Evolutionary conservation across 2,113 vertebrate genomes (phyloP), one percentile per base, ranked within the genome.

Genomic region (Pungitius pungitius): DNA sequence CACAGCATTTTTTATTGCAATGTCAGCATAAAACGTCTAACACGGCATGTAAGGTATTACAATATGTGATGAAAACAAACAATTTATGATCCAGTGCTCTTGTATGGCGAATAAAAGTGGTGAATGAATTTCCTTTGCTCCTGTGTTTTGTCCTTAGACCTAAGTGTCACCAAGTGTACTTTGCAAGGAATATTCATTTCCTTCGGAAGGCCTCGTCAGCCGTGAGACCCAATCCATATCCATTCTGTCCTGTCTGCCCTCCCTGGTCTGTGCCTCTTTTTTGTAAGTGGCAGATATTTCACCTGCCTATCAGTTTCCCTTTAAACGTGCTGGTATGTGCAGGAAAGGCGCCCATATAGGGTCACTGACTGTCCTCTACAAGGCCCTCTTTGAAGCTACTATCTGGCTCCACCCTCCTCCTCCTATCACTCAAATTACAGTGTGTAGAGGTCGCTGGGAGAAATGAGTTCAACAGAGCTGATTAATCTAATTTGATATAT

Each of bases 201-300:
- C 92, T 92, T 90, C 90, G 89, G 87, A 83, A 88, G 88, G 85
- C 91, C 90, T 90, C 74, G 91, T 93, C 92, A 93, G 93, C 92
- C 91, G 77, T 92, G 91, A 83, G 91, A 92, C 85, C 91, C 89
- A 93, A 93, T 93, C 92, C 91, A 93, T 93, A 93, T 94, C 93
- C 88, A 87, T 88, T 87, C 84, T 90, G 89, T 90, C 89, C 90
- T 85, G 90, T 88, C 88, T 91, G 89, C 85, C 88, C 91, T 93
- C 87, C 77, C 80, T 74, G 51, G 82, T 89, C 87, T 61, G 84
- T 90, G 74, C 87, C 87, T 91, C 91, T 93, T 93, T 92, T 92
- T 83, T 92, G 90, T 89, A 91, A 93, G 90, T 92, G 88, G 87
- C 87, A 91, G 93, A 92, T 93, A 93, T 93, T 93, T 94, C 91